Base-by-base conservation (phyloP, 2,888 invertebrate genomes). In the Cataglyphis albicans region DNA sequence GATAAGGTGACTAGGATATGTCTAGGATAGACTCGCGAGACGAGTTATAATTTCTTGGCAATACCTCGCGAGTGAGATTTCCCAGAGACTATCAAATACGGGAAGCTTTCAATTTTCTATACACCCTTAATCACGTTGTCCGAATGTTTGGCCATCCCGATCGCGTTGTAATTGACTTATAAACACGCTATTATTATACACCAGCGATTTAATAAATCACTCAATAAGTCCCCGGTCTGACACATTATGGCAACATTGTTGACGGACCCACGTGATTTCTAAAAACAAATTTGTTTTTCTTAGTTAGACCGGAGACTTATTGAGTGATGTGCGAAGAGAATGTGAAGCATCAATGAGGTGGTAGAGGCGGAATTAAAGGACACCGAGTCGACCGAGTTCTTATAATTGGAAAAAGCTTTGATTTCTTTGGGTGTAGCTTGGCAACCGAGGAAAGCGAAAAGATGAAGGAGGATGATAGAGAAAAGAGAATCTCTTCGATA, bases 351-450 rank as follows among this genome's bases (percentile, higher is more conserved):
- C 32, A 44, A 68, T 25, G 6, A 3, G 35, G 12, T 21, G n/a
- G 1, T 67, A 29, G 15, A 67, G 80, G 38, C 38, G 64, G 87
- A 90, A 88, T 91, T 91, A 90, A 84, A 89, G 86, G 65, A 85
- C 85, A 84, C 76, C 80, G 72, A 21, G 64, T 83, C 82, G 86
- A 82, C 81, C 80, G 86, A 84, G 85, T 91, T 91, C 88, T 90
- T 90, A 89, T 90, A 92, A 91, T 91, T 92, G 90, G 86, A 90
- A 86, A 86, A 88, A 86, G 80, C 85, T 86, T 78, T 81, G 75
- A 86, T 72, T 84, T 86, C 86, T 87, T 83, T 85, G 87, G 87
- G 86, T 91, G 91, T 86, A 70, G 85, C 87, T 84, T 87, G 87
- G 89, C 90, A 90, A 90, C 88, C 84, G 80, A 88, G 86, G 82